These are phyloP conservation scores for Epicampocera succincta DNA, from an alignment of 2,888 invertebrate genomes.

Conservation along the genomic window DNA sequence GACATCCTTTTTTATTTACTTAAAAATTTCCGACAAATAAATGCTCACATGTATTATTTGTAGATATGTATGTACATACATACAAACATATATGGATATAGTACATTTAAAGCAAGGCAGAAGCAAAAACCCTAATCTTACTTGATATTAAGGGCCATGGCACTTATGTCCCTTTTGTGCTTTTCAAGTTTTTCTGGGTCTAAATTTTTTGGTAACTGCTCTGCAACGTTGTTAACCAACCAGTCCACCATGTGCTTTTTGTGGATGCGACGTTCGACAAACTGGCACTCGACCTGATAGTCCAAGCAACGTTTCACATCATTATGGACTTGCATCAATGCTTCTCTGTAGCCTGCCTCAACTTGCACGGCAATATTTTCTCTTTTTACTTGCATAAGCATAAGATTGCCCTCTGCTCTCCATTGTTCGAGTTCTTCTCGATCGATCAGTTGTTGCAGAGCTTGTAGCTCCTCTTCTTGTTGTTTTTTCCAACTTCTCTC, in stretches of 20 bases:
- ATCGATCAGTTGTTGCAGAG: conserved; percentile 84
- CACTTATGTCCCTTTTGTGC: conserved; percentile 47
- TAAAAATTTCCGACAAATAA: too few relatives aligned
- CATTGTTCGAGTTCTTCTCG: conserved; percentile 85
- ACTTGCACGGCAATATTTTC: conserved; percentile 95
- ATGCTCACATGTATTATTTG: too few relatives aligned
- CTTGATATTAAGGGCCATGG: conserved; percentile 47
- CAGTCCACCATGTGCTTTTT: conserved; percentile 96
- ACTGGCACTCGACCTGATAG: conserved; percentile 92
- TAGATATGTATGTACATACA: too few relatives aligned
- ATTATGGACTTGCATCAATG: conserved; percentile 82
- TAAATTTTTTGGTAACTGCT: conserved; percentile 94
- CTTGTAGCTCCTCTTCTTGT: conserved; percentile 82
- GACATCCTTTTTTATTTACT: too few relatives aligned
- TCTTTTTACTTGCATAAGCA: conserved; percentile 90
- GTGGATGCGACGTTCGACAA: conserved; percentile 89
- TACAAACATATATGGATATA: too few relatives aligned
- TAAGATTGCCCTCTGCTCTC: conserved; percentile 88
- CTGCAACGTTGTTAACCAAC: conserved; percentile 91
- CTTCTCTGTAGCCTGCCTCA: conserved; percentile 90
- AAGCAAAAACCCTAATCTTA: background rate
- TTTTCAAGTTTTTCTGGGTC: conserved; percentile 84
- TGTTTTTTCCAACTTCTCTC: conserved; percentile 83
- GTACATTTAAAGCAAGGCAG: too few relatives aligned
- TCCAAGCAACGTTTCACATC: conserved; percentile 91